phyloP scores from a whole-genome alignment of 2,113 vertebrate species.

The Suncus etruscus region DNA sequence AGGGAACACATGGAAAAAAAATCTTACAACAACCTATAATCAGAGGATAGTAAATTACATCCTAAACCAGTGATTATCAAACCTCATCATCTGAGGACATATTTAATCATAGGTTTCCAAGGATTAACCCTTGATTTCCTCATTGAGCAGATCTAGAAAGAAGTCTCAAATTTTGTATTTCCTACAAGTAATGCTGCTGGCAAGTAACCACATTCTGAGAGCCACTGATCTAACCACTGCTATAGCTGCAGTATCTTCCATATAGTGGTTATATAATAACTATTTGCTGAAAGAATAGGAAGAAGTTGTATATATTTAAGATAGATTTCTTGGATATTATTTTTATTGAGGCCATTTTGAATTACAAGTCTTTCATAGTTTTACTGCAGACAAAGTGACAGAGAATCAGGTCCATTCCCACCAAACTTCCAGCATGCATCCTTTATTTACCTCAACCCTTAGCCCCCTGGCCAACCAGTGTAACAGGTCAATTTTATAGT shows the following conservation, averaged over 20 bases:
- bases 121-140: background rate
- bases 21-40: background rate
- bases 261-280: background rate
- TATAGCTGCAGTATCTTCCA: background rate
- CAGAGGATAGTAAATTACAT: background rate
- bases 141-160: background rate
- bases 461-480: too few relatives aligned
- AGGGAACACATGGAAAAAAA: background rate
- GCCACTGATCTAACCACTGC: background rate
- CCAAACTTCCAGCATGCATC: too few relatives aligned
- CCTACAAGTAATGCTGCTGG: background rate
- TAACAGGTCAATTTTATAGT: too few relatives aligned
- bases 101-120: background rate
- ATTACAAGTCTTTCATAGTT: too few relatives aligned
- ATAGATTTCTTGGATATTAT: too few relatives aligned
- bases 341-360: too few relatives aligned
- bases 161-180: background rate
- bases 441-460: too few relatives aligned
- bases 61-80: background rate
- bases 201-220: background rate
- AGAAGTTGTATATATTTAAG: background rate
- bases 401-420: too few relatives aligned
- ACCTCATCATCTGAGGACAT: background rate
- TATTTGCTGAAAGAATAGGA: background rate
- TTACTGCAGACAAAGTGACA: too few relatives aligned